A percentile compares a stretch with the other conserved stretches of the same genome.
phyloP scores from a whole-genome alignment of 2,888 invertebrate genomes.

The Eupithecia subfuscata region DNA sequence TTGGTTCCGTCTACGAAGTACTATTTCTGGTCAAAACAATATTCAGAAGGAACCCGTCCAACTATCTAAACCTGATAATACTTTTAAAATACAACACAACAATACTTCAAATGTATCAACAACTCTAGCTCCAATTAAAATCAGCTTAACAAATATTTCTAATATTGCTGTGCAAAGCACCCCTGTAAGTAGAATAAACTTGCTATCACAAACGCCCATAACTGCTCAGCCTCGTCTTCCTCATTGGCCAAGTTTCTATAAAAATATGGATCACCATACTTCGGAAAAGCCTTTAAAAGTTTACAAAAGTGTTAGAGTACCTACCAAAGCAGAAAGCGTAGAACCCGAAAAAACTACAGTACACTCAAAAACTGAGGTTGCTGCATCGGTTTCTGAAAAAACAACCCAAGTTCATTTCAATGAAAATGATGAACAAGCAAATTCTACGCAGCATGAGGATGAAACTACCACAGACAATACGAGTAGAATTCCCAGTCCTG shows the following conservation, averaged over 20 bases:
- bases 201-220: neutral
- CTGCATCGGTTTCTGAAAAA: neutral
- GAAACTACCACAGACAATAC: neutral
- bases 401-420: neutral
- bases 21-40: neutral
- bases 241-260: neutral
- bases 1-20: slow-evolving; percentile 12
- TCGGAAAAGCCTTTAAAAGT: neutral
- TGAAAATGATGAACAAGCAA: neutral
- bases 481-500: neutral
- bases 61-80: neutral
- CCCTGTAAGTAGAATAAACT: neutral
- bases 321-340: neutral
- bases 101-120: neutral
- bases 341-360: neutral
- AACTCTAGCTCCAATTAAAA: neutral
- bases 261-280: neutral
- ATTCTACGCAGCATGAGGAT: neutral
- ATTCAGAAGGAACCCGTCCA: neutral
- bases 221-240: neutral
- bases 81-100: neutral
- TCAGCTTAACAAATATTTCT: neutral
- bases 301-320: neutral
- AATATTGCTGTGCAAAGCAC: neutral
- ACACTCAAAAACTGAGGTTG: neutral